Percentiles rank a stretch among this genome's conserved stretches.
phyloP scores from a whole-genome alignment of 92 coral and sea anemone species.

The Scolanthus callimorphus region DNA sequence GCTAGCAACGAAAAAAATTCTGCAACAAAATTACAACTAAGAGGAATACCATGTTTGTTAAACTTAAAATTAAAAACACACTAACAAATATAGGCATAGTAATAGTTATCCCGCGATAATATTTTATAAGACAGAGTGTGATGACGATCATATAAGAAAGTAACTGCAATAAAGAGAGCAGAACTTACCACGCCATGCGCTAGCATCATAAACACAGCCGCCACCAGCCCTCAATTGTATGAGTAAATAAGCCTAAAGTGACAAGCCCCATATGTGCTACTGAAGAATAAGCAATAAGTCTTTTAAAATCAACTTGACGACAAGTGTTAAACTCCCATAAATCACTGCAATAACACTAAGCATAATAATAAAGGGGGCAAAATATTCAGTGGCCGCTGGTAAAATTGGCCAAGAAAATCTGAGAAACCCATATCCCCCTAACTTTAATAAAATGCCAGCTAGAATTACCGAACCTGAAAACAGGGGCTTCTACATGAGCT shows the following conservation, averaged over 20 bases:
- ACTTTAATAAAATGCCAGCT: constrained; percentile 79
- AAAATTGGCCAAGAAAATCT: constrained; percentile 74
- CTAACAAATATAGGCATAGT: constrained; percentile 77
- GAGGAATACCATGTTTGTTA: constrained; percentile 76
- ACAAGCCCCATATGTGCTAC: constrained; percentile 87
- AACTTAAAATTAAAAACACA: constrained; percentile 54
- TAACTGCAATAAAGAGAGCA: constrained; percentile 75
- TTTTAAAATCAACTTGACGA: constrained; percentile 72
- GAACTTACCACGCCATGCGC: constrained; percentile 86
- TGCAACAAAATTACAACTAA: constrained; percentile 82
- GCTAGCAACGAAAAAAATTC: constrained; percentile 77
- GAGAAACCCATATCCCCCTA: constrained; percentile 82
- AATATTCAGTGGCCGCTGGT: constrained; percentile 78
- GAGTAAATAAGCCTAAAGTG: constrained; percentile 71
- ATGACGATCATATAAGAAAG: constrained; percentile 76
- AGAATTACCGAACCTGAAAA: constrained; percentile 77
- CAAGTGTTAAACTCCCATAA: constrained; percentile 77
- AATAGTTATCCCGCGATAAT: constrained; percentile 69
- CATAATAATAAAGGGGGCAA: constrained; percentile 63
- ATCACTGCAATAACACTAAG: constrained; percentile 64
- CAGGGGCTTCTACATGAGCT: constrained; percentile 87
- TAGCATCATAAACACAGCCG: constrained; percentile 76
- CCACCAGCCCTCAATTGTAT: constrained; percentile 68
- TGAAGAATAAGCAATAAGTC: constrained; percentile 83
- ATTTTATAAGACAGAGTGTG: constrained; percentile 74